Evolutionary conservation across 2,888 invertebrate species (phyloP), one percentile per base, ranked within the genome.

Genomic region (Cataglyphis altisquamis): DNA sequence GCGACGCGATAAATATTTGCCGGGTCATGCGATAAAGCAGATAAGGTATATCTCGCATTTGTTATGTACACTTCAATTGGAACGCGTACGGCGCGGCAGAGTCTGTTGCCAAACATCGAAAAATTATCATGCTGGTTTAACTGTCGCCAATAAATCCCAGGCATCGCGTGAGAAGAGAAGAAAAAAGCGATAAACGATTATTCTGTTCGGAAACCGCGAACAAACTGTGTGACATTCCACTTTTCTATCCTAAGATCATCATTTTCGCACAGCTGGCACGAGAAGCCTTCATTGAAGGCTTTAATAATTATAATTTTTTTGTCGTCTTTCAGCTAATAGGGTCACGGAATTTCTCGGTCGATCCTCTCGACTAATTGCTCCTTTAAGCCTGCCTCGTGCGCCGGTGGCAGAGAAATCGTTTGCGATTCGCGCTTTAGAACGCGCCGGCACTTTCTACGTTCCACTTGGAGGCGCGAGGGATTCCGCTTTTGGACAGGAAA

Each of bases 361-460:
- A 68, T 29, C 57, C 55, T 68, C 39, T 78, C 55, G 41, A 21
- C 57, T 78, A 78, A 78, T 78, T 57, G 41, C 57, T 70, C 57
- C 41, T 57, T 70, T 41, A n/a, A 32, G 77, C 29, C 68, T 21
- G n/a, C 36, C 67, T 29, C 68, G 12, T 18, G 36, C 39, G 77
- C 77, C 55, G 81, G 41, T 82, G 18, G 77, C 32, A 21, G 82
- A 52, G 77, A 75, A 82, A 81, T 81, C 81, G 81, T 45, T 74
- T 36, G 52, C 25, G 48, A 75, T 78, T 78, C 41, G 70, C 68
- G 41, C 77, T 78, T 32, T 55, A 45, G 41, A 55, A 48, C 48
- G n/a, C 63, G 55, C 25, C 57, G 62, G 29, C 36, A 87, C 86
- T 88, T 87, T 87, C 87, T 87, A 87, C 70, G 75, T 60, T 75